Percentiles rank a stretch among this genome's conserved stretches.
phyloP scores from a whole-genome alignment of 1,140 invertebrate genomes.

The Sipha flava region DNA sequence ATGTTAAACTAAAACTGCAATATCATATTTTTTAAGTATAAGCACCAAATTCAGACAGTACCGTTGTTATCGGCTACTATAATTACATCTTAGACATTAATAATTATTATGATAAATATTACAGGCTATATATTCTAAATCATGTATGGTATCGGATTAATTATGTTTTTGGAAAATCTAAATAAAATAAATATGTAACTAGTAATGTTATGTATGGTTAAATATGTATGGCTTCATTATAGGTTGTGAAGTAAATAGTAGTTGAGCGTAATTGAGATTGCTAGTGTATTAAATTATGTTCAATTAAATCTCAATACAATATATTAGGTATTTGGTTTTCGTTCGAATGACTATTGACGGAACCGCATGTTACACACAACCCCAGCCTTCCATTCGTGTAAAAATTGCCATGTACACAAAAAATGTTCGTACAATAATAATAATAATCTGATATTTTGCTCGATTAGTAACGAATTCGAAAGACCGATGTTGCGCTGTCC shows the following conservation, averaged over 20 bases:
- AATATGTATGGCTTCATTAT: no score
- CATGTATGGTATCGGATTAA: background rate
- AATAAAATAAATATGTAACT: background rate
- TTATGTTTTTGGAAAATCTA: background rate
- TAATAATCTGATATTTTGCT: background rate
- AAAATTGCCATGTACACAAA: background rate
- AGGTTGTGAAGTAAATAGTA: background rate
- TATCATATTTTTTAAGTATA: constrained; percentile 19
- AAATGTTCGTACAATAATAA: no score
- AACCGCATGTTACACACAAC: background rate
- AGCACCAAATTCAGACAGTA: constrained; percentile 27
- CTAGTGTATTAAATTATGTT: background rate
- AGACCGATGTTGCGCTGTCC: background rate
- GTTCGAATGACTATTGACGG: background rate
- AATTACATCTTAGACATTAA: background rate
- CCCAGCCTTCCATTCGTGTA: background rate
- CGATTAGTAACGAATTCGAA: background rate
- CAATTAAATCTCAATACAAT: background rate
- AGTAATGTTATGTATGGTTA: no score
- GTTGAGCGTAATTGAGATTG: background rate
- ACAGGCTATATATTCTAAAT: background rate
- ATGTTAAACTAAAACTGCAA: background rate
- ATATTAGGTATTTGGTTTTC: background rate
- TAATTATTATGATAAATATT: background rate
- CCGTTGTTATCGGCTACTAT: background rate